phyloP scores from a whole-genome alignment of 1,140 invertebrate genomes.

The Idris sp. region DNA sequence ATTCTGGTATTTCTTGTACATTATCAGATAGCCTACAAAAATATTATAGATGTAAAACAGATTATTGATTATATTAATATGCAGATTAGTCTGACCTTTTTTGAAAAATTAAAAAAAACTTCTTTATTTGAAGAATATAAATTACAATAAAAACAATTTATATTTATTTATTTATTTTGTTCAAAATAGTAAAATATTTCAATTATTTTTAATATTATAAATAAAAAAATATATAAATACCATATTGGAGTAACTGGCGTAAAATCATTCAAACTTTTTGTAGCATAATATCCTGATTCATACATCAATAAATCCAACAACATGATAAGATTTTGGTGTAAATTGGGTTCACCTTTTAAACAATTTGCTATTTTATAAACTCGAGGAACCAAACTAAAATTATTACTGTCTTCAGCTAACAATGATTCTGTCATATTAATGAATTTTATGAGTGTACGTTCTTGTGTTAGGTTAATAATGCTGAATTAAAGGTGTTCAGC shows the following conservation, averaged over 20 bases:
- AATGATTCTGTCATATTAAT: slow-evolving; percentile 25
- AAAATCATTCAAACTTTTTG: not conserved
- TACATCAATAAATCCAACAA: slow-evolving; percentile 32
- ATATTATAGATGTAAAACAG: slow-evolving; percentile 1
- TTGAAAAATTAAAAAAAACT: too few species aligned
- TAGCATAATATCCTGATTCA: slow-evolving; percentile 20
- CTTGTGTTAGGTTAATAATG: too few species aligned
- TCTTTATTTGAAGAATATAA: too few species aligned
- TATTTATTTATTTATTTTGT: too few species aligned
- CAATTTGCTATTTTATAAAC: slow-evolving; percentile 6
- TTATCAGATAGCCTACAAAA: slow-evolving; percentile 24
- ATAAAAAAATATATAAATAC: slow-evolving; percentile 25
- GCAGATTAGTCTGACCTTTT: too few species aligned
- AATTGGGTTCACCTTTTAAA: slow-evolving; percentile 31
- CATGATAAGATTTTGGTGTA: slow-evolving; percentile 17
- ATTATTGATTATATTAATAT: too few species aligned
- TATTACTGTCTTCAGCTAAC: slow-evolving; percentile 31
- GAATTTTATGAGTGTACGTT: too few species aligned
- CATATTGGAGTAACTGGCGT: slow-evolving; percentile 19
- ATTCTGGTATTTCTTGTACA: slow-evolving; percentile 7
- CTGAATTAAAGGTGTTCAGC: too few species aligned
- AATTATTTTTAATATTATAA: too few species aligned
- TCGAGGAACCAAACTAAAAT: slow-evolving; percentile 32
- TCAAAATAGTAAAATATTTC: too few species aligned
- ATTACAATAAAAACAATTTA: too few species aligned